Base-by-base conservation (phyloP, 2,888 invertebrate species). In the Lobophora halterata region DNA sequence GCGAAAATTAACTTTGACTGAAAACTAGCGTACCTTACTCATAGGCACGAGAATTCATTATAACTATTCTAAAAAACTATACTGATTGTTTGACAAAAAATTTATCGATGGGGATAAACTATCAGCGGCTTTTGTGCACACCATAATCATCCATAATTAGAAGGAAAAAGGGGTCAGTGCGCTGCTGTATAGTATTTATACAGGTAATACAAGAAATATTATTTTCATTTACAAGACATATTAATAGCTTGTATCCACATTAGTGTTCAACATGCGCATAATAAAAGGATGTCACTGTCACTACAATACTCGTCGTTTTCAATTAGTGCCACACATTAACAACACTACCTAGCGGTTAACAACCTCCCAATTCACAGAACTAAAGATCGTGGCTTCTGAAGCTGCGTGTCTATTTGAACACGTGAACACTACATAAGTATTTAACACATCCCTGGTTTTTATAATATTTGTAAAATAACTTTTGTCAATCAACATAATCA, bases 361-460 rank as follows among this genome's bases (percentile, higher is more conserved):
- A 46, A 55, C 54, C 49, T 41, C 25, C 25, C 37, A 42, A 46
- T 25, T 29, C 47, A 51, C 61, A 68, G 67, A 71, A 63, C 59
- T 52, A 56, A 48, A 67, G 53, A 65, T 65, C 66, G 62, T 68
- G 62, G 35, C 55, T 55, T 61, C 60, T 57, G 13, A 50, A 62
- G 44, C 46, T 32, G 43, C 28, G 37, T 40, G 45, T 45, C 39
- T 49, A 52, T 52, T 41, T 50, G 44, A 32, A 53, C 40, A 40
- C 73, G 71, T 74, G 75, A 71, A 45, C 48, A 50, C 35, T 57
- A 46, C 60, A n/a, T n/a, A n/a, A n/a, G n/a, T n/a, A n/a, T 58
- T 78, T 75, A 68, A 61, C 71, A 64, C 67, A 44, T 47, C 41
- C 30, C 39, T 44, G 51, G 52, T 58, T 58, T 65, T 61, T 61